These are phyloP conservation scores for Epizoanthus rinbou DNA, from an alignment of 92 coral and sea anemone species.

Conservation along the genomic window DNA sequence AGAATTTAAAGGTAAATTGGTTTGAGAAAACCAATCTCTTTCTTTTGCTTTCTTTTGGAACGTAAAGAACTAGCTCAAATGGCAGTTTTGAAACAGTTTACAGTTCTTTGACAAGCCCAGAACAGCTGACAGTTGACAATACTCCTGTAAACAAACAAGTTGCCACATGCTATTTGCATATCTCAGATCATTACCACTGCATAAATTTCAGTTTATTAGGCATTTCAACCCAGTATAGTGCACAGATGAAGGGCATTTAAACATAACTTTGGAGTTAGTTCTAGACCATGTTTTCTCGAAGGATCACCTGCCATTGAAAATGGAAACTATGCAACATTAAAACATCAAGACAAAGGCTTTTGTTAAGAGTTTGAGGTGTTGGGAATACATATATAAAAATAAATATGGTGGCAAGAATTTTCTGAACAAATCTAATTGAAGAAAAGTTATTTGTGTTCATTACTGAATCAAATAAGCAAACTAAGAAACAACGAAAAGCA, in stretches of 20 bases:
- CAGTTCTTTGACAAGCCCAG: background rate
- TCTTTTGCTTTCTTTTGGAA: background rate
- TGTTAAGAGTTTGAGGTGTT: too few relatives aligned
- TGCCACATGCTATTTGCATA: constrained; percentile 32
- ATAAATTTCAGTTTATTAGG: background rate
- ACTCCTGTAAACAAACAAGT: constrained; percentile 6
- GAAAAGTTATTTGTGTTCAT: too few relatives aligned
- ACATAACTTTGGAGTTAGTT: background rate
- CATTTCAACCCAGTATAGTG: background rate
- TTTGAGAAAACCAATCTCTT: background rate
- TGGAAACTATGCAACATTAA: too few relatives aligned
- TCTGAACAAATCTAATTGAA: too few relatives aligned
- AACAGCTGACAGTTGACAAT: constrained; percentile 36
- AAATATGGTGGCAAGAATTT: too few relatives aligned
- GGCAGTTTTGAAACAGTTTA: background rate
- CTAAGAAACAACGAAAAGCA: too few relatives aligned
- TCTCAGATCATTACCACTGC: constrained; percentile 13
- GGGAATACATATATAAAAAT: too few relatives aligned
- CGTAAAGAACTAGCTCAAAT: background rate
- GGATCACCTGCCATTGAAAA: too few relatives aligned
- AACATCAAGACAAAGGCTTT: too few relatives aligned
- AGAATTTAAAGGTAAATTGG: background rate
- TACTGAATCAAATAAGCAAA: too few relatives aligned
- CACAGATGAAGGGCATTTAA: background rate
- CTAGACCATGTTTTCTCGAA: background rate